phyloP scores from a whole-genome alignment of 2,888 invertebrate genomes.

The Zhengitettix transpicula region DNA sequence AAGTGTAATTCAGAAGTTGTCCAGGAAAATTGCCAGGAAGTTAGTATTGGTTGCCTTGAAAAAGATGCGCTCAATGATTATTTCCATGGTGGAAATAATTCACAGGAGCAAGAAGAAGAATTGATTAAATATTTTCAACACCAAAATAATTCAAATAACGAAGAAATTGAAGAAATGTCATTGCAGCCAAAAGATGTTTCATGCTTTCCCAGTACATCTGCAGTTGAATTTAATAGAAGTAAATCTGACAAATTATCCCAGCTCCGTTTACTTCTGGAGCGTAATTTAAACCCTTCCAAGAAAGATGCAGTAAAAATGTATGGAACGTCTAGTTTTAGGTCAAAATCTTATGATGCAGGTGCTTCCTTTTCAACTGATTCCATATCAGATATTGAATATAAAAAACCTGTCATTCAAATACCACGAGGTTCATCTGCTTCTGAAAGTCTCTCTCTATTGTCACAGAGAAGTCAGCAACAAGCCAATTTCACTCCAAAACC shows the following conservation, averaged over 20 bases:
- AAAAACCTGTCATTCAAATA: not conserved
- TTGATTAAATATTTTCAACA: conserved; percentile 66
- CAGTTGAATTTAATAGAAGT: not conserved
- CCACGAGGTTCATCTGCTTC: conserved; percentile 3
- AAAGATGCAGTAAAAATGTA: not conserved
- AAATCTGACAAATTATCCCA: conserved; percentile 55
- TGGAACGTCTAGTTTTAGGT: not conserved
- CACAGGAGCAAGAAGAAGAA: conserved; percentile 71
- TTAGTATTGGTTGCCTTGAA: conserved; percentile 29
- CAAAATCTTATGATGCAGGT: not conserved
- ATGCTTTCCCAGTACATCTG: not conserved
- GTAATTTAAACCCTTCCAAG: conserved; percentile 37
- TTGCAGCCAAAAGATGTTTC: conserved; percentile 16
- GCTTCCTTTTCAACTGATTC: not conserved
- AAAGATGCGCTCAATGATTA: conserved; percentile 70
- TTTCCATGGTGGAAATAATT: conserved; percentile 54
- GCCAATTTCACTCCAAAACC: conserved; percentile 15
- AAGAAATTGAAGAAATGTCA: conserved; percentile 12
- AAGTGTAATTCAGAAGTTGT: too few species aligned
- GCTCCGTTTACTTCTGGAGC: conserved; percentile 49
- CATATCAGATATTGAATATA: not conserved
- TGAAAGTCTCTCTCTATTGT: conserved; percentile 4
- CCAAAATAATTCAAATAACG: conserved; percentile 15
- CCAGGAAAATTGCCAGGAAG: conserved; percentile 1
- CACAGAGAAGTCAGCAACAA: conserved; percentile 7